phyloP scores from a whole-genome alignment of 2,797 vertebrate genomes.

The Carcharodon carcharias region DNA sequence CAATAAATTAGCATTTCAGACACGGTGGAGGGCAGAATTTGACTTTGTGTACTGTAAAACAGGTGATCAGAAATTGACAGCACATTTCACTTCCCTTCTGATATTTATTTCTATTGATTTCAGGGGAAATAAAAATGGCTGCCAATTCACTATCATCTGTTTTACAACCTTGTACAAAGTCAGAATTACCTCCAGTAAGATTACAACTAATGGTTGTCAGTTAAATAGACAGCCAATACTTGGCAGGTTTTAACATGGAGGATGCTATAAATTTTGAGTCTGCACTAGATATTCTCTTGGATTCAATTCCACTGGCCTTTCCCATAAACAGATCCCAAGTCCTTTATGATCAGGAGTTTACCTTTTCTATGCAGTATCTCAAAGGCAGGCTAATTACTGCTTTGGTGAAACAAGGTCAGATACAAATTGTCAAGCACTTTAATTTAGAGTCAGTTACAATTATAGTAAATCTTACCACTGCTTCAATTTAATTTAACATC shows the following conservation, averaged over 20 bases:
- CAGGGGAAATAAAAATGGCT: neutral
- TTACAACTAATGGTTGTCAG: neutral
- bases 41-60: neutral
- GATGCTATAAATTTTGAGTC: neutral
- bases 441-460: neutral
- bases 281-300: neutral
- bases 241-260: neutral
- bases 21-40: neutral
- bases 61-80: neutral
- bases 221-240: neutral
- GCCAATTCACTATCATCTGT: neutral
- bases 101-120: neutral
- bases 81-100: neutral
- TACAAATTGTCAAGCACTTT: constrained; percentile 5
- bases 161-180: neutral
- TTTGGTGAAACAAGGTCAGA: neutral
- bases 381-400: neutral
- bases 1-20: neutral
- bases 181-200: constrained; percentile 12
- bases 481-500: constrained; percentile 18
- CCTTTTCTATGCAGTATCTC: neutral
- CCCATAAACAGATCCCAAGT: too few species aligned
- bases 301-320: neutral
- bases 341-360: neutral
- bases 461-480: neutral